Conservation (phyloP, 2,797 vertebrate genomes). For the Chrosomus eos region DNA sequence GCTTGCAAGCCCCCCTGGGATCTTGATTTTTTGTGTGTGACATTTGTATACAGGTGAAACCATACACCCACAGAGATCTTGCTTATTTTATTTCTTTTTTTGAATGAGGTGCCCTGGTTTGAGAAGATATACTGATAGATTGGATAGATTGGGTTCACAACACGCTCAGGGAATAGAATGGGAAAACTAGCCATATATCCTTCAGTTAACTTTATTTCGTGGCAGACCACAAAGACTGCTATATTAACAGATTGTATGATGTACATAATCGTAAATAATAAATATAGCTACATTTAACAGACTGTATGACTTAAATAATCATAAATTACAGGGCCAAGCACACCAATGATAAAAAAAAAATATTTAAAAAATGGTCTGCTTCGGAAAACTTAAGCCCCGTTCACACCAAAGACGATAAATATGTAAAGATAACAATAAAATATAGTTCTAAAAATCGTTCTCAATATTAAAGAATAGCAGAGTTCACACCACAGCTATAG, state of each 20-base stretch:
- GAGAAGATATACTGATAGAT: not conserved
- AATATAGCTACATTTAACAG: not conserved
- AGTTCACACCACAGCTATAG: too few species aligned
- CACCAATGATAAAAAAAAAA: not conserved
- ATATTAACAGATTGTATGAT: not conserved
- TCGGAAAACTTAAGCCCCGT: too few species aligned
- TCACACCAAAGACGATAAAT: too few species aligned
- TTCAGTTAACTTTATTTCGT: not conserved
- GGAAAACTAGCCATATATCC: not conserved
- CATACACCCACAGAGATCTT: slow-evolving; percentile 1
- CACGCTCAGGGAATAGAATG: not conserved
- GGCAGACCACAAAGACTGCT: not conserved
- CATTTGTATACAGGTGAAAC: slow-evolving; percentile 55
- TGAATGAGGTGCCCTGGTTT: not conserved
- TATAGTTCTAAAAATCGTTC: too few species aligned
- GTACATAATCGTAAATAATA: not conserved
- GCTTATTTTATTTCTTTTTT: not conserved
- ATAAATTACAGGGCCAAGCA: not conserved
- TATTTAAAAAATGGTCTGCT: too few species aligned
- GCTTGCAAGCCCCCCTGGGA: slow-evolving; percentile 58
- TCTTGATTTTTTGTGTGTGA: slow-evolving; percentile 35
- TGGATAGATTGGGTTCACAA: not conserved
- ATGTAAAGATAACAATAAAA: too few species aligned
- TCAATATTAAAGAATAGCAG: too few species aligned
- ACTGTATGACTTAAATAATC: not conserved